Evolutionary conservation across 2,888 invertebrate species (phyloP).

Genomic region (Alentia gelatinosa): DNA sequence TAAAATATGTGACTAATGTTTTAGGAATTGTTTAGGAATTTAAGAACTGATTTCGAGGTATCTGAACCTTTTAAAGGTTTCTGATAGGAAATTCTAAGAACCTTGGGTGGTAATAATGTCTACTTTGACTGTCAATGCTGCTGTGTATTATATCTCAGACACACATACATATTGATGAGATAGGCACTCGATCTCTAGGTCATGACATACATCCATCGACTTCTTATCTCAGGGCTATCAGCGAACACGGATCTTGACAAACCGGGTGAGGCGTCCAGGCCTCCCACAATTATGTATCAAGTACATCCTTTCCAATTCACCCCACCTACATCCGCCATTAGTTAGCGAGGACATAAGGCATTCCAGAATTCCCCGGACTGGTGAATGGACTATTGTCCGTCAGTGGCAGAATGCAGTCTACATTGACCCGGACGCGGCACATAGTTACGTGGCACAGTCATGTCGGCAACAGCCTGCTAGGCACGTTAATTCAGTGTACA

Average conservation of each 20-base stretch:
- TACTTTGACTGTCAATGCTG: no score
- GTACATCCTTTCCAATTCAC: neutral
- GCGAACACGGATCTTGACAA: neutral
- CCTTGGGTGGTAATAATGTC: no score
- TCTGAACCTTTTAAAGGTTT: no score
- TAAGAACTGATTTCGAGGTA: no score
- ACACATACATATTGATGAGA: no score
- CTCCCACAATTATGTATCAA: conserved; percentile 10
- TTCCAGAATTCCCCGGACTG: neutral
- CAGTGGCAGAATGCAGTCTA: neutral
- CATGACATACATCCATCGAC: no score
- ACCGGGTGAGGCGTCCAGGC: neutral
- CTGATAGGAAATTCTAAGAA: no score
- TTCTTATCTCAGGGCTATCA: neutral
- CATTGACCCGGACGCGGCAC: neutral
- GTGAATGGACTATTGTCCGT: neutral
- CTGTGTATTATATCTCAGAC: no score
- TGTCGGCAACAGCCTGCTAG: neutral
- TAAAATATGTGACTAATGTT: no score
- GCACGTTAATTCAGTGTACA: no score
- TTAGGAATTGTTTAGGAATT: no score
- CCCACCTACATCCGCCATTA: neutral
- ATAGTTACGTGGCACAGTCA: neutral
- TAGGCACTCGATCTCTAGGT: no score
- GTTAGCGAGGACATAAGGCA: neutral